Conservation (phyloP, 2,797 vertebrate genomes). For the Lutjanus argentimaculatus region DNA sequence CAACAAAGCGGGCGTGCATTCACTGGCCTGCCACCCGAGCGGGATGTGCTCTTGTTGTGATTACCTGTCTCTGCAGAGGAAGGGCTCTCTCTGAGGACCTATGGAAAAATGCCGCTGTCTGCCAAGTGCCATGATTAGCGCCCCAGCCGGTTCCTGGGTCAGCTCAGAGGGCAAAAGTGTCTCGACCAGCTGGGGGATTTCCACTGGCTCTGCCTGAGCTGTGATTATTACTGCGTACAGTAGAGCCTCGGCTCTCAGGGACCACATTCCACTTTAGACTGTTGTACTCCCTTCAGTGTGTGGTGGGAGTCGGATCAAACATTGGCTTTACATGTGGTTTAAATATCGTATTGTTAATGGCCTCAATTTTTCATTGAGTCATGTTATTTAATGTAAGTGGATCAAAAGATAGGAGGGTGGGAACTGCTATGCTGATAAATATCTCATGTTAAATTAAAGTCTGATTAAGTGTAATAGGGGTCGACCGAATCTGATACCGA, state of each 20-base stretch:
- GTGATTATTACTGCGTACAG: conserved; percentile 69
- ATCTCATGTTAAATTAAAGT: conserved; percentile 36
- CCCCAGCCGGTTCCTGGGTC: conserved; percentile 77
- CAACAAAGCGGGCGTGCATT: conserved; percentile 62
- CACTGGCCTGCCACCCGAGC: conserved; percentile 43
- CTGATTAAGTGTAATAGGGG: background rate
- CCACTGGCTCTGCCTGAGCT: conserved; percentile 61
- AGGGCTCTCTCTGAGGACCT: conserved; percentile 73
- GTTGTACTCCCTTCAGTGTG: conserved; percentile 42
- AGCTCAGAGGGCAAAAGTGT: conserved; percentile 74
- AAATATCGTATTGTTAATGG: conserved; percentile 60
- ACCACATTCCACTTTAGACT: conserved; percentile 39
- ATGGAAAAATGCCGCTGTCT: conserved; percentile 75
- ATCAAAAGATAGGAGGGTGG: conserved; percentile 55
- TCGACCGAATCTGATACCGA: too few relatives aligned
- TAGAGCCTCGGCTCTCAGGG: conserved; percentile 43
- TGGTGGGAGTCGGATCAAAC: conserved; percentile 52
- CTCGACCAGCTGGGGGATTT: conserved; percentile 74
- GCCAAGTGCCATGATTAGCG: conserved; percentile 78
- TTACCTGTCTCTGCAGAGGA: conserved; percentile 82
- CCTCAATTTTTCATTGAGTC: conserved; percentile 55
- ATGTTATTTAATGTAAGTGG: conserved; percentile 52
- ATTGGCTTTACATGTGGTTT: conserved; percentile 63
- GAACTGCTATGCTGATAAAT: conserved; percentile 28
- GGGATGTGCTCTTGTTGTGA: conserved; percentile 77